Percentiles rank a stretch among this genome's conserved stretches.
phyloP scores from a whole-genome alignment of 2,797 vertebrate species.

The Calcarius lapponicus region DNA sequence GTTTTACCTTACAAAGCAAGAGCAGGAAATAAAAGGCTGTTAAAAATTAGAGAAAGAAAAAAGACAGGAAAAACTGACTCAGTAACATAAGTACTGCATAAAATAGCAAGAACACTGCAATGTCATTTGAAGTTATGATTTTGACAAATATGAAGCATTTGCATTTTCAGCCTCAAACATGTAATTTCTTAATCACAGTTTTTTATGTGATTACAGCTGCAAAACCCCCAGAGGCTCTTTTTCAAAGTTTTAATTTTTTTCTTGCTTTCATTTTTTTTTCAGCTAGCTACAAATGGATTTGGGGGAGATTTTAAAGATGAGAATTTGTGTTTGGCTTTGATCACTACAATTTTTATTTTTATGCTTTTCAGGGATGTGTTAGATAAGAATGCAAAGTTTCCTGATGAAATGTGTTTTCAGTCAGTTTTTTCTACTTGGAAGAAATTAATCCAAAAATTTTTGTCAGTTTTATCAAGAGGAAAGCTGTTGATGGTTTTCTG shows the following conservation, averaged over 20 bases:
- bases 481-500: not conserved
- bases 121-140: not conserved
- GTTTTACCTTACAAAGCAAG: not conserved
- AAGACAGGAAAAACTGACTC: not conserved
- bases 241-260: not conserved
- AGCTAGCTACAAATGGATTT: not conserved
- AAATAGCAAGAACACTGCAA: not conserved
- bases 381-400: not conserved
- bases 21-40: not conserved
- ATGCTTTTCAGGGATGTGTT: not conserved
- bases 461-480: not conserved
- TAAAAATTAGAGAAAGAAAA: conserved; percentile 12
- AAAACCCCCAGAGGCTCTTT: not conserved
- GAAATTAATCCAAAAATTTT: not conserved
- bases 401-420: not conserved
- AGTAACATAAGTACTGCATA: not conserved
- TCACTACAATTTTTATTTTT: not conserved
- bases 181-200: conserved; percentile 6
- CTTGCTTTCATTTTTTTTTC: not conserved
- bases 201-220: conserved; percentile 22
- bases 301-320: not conserved
- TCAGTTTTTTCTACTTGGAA: not conserved
- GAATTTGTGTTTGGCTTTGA: not conserved
- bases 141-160: conserved; percentile 7
- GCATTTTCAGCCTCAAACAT: not conserved